Evolutionary conservation across 2,888 invertebrate species (phyloP).

Genomic region (Lordiphosa andalusiaca): DNA sequence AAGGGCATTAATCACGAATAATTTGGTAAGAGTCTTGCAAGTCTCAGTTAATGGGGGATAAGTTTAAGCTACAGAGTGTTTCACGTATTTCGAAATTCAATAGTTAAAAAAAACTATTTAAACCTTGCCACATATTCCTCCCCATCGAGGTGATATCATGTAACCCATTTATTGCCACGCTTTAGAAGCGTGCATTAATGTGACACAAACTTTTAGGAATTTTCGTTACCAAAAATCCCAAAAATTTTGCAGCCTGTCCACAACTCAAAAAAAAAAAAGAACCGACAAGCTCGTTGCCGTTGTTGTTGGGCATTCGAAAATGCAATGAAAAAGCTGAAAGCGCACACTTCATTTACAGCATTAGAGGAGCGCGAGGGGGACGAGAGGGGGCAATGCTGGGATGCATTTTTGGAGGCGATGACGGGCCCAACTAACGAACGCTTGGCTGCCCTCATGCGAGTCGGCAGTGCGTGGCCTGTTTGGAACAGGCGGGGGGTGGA

Average conservation of each 20-base stretch:
- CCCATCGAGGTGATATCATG: too few species aligned
- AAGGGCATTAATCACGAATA: too few species aligned
- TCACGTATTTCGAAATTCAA: too few species aligned
- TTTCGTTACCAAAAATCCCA: neutral
- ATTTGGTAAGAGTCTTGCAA: too few species aligned
- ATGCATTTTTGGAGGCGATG: neutral
- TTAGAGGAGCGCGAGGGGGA: conserved; percentile 14
- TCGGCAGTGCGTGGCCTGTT: conserved; percentile 40
- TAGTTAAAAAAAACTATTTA: too few species aligned
- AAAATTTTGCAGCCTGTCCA: conserved; percentile 18
- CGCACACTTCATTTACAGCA: conserved; percentile 62
- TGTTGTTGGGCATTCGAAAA: conserved; percentile 49
- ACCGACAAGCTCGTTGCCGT: conserved; percentile 16
- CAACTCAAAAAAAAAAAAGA: conserved; percentile 5
- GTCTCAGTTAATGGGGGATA: too few species aligned
- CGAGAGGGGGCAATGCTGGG: neutral
- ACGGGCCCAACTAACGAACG: conserved; percentile 18
- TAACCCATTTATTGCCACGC: neutral
- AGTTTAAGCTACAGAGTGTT: too few species aligned
- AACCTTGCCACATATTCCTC: too few species aligned
- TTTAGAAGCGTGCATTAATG: conserved; percentile 14
- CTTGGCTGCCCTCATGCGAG: conserved; percentile 50
- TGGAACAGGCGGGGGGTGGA: conserved; percentile 2
- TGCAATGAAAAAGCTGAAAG: conserved; percentile 55
- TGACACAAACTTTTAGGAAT: conserved; percentile 2